phyloP scores from a whole-genome alignment of 2,888 invertebrate genomes.

The Microplitis deprimator region DNA sequence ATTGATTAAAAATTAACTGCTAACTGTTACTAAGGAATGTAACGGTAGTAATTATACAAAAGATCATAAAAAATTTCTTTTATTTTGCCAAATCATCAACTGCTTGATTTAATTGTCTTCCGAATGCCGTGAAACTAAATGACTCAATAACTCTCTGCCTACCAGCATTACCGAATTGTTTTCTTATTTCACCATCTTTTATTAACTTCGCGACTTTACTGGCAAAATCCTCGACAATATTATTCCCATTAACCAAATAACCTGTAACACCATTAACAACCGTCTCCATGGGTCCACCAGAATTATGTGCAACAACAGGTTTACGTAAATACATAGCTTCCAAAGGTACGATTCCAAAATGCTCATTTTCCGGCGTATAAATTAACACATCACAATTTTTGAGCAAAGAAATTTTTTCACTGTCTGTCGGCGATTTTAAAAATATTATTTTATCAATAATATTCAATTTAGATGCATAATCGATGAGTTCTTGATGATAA shows the following conservation, averaged over 20 bases:
- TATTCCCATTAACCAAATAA: constrained; percentile 80
- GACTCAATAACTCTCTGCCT: constrained; percentile 81
- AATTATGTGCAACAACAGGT: constrained; percentile 95
- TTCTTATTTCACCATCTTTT: constrained; percentile 75
- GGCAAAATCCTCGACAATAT: constrained; percentile 81
- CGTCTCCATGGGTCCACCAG: constrained; percentile 97
- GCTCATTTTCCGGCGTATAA: constrained; percentile 97
- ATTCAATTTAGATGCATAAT: constrained; percentile 77
- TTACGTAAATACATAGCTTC: constrained; percentile 97
- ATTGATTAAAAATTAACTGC: too few relatives aligned
- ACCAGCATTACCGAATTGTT: constrained; percentile 84
- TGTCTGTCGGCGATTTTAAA: constrained; percentile 89
- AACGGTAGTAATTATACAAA: too few relatives aligned
- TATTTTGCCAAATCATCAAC: constrained; percentile 55
- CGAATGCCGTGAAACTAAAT: constrained; percentile 89
- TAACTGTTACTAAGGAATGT: too few relatives aligned
- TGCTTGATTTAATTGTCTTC: constrained; percentile 76
- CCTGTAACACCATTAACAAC: constrained; percentile 86
- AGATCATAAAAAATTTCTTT: background rate
- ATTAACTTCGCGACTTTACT: constrained; percentile 82
- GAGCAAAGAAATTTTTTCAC: constrained; percentile 87
- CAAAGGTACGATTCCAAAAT: constrained; percentile 99
- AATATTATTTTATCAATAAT: constrained; percentile 84
- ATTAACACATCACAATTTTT: constrained; percentile 83
- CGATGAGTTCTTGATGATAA: constrained; percentile 83